These are phyloP conservation scores for Atherinosoma microstoma DNA, from an alignment of 2,797 vertebrate species.

Conservation along the genomic window DNA sequence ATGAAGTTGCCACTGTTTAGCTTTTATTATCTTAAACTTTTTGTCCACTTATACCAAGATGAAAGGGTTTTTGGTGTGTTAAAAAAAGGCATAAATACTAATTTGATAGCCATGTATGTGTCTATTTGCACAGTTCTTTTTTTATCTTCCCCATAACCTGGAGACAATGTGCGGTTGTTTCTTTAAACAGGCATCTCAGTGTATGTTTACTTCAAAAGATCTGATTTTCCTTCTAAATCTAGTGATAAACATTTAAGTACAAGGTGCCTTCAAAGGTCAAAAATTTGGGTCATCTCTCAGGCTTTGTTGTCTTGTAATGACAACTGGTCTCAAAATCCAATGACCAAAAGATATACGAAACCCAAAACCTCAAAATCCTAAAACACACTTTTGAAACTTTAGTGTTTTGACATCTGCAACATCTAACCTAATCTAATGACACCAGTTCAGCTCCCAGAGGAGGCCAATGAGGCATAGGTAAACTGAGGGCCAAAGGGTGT, in stretches of 20 bases:
- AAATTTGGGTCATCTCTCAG: too few species aligned
- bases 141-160: background rate
- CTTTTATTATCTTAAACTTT: background rate
- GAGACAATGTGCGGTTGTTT: background rate
- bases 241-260: too few species aligned
- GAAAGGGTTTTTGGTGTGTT: background rate
- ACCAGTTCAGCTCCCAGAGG: background rate
- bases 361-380: too few species aligned
- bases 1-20: background rate
- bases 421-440: background rate
- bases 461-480: conserved; percentile 6
- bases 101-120: background rate
- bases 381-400: background rate
- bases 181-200: background rate
- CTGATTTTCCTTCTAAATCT: too few species aligned
- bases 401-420: background rate
- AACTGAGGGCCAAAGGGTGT: conserved; percentile 14
- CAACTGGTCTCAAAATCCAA: too few species aligned
- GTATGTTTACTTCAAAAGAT: too few species aligned
- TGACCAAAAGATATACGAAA: too few species aligned
- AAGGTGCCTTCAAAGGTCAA: too few species aligned
- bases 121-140: background rate
- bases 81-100: background rate
- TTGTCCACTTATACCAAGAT: background rate
- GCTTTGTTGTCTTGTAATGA: too few species aligned